Conservation (phyloP, 2,113 vertebrate species). For the Heterochromis multidens region DNA sequence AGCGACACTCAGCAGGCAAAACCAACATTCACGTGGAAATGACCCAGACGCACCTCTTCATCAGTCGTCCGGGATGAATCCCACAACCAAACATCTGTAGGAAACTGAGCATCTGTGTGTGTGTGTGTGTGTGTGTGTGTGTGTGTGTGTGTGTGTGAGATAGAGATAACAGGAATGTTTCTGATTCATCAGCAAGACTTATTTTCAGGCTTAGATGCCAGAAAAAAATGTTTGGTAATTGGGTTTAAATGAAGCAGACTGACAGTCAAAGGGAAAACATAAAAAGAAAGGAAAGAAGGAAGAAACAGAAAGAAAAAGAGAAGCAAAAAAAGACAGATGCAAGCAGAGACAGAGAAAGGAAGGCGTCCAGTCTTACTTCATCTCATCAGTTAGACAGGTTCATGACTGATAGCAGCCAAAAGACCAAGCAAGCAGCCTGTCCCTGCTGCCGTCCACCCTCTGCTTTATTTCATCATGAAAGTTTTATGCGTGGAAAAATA, state of each 20-base stretch:
- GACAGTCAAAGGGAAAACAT: background rate
- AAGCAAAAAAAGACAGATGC: background rate
- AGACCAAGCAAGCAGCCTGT: conserved; percentile 13
- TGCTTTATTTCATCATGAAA: conserved; percentile 72
- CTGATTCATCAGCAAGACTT: conserved; percentile 18
- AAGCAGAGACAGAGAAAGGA: background rate
- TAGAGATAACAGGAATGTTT: conserved; percentile 26
- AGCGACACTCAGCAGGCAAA: conserved; percentile 19
- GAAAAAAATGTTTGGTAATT: conserved; percentile 24
- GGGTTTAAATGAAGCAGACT: conserved; percentile 14
- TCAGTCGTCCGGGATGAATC: conserved; percentile 35
- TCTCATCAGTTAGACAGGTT: conserved; percentile 23
- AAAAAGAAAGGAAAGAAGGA: background rate
- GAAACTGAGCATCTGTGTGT: conserved; percentile 21
- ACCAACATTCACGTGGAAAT: conserved; percentile 56
- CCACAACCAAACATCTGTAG: conserved; percentile 39
- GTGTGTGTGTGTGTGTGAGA: background rate
- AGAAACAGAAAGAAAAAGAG: background rate
- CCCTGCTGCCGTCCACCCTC: background rate
- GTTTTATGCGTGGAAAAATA: conserved; percentile 71
- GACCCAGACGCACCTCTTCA: conserved; percentile 42
- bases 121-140: background rate
- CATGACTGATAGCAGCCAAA: conserved; percentile 50
- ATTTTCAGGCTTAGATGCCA: conserved; percentile 17
- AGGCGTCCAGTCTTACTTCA: background rate